Conservation (phyloP, 37 sponge, comb jelly and placozoan genomes). For the Beroe ovata region DNA sequence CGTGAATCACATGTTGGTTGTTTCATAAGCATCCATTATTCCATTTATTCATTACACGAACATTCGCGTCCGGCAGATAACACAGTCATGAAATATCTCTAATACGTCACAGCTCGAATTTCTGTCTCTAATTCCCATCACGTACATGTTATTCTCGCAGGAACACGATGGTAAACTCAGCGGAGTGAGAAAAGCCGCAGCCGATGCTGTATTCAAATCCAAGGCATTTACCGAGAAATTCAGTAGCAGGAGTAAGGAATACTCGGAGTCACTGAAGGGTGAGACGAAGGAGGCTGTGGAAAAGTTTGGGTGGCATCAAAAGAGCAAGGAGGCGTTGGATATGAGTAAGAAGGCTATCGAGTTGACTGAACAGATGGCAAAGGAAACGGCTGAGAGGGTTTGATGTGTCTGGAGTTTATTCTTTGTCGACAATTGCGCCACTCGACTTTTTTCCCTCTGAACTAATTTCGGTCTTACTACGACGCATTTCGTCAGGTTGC, state of each 20-base stretch:
- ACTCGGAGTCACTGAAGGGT: neutral
- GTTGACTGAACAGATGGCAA: neutral
- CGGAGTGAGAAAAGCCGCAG: neutral
- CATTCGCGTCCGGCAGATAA: too few relatives aligned
- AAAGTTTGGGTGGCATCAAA: neutral
- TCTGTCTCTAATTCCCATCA: too few relatives aligned
- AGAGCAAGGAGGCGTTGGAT: neutral
- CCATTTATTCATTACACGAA: too few relatives aligned
- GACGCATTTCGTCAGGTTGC: neutral
- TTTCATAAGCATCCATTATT: too few relatives aligned
- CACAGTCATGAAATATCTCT: too few relatives aligned
- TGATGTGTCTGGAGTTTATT: too few relatives aligned
- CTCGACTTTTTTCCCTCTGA: too few relatives aligned
- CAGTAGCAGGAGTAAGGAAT: neutral
- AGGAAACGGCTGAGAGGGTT: conserved; percentile 7
- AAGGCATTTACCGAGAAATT: neutral
- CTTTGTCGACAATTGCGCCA: too few relatives aligned
- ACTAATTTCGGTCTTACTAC: too few relatives aligned
- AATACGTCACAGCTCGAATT: too few relatives aligned
- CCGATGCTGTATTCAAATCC: neutral
- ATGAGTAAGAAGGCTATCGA: neutral
- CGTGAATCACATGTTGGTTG: too few relatives aligned
- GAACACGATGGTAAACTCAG: neutral
- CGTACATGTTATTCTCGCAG: too few relatives aligned
- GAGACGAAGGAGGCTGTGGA: conserved; percentile 23